These are phyloP conservation scores for Eurosta solidaginis DNA, from an alignment of 1,140 invertebrate species.

Conservation along the genomic window DNA sequence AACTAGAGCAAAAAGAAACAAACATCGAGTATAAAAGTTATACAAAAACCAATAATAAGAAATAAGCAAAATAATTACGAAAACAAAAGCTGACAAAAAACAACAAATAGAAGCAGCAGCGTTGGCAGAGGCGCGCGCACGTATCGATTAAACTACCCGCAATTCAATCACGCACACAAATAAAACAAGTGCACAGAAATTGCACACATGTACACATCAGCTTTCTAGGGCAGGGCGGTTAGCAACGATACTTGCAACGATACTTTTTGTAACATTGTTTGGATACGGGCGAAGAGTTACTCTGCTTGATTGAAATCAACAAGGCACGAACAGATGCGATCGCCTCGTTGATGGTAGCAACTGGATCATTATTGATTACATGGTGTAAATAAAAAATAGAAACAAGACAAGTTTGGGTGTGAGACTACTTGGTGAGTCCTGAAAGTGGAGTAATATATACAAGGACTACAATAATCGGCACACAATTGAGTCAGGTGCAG, in stretches of 20 bases:
- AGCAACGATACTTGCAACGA: too few relatives aligned
- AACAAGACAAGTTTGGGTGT: not conserved
- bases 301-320: not conserved
- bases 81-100: not conserved
- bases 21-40: too few relatives aligned
- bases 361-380: slow-evolving; percentile 52
- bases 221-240: not conserved
- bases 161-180: not conserved
- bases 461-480: not conserved
- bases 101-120: too few relatives aligned
- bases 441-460: not conserved
- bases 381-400: slow-evolving; percentile 49
- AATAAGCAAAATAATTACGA: not conserved
- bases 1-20: not conserved
- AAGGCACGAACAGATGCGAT: not conserved
- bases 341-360: slow-evolving; percentile 4
- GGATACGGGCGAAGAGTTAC: too few relatives aligned
- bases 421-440: not conserved
- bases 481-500: not conserved
- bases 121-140: not conserved
- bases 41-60: not conserved
- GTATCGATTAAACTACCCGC: slow-evolving; percentile 8
- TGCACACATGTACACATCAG: too few relatives aligned
- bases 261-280: too few relatives aligned
- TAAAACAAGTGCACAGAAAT: not conserved